These are phyloP conservation scores for Alectura lathami DNA, from an alignment of 2,113 vertebrate genomes.

Conservation along the genomic window DNA sequence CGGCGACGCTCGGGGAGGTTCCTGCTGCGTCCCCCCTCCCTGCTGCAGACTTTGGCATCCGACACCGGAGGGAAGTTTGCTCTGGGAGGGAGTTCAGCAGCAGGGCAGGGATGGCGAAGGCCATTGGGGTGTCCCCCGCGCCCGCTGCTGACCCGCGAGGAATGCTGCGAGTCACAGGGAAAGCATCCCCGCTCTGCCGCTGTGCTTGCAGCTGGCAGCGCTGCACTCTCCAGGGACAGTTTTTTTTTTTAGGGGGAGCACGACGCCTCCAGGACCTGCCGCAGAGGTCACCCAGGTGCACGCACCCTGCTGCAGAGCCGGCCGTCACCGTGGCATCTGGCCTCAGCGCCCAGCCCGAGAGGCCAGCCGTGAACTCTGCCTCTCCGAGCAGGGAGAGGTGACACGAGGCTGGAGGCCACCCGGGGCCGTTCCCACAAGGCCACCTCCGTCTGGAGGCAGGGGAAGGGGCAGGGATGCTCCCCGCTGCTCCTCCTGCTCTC, in stretches of 20 bases:
- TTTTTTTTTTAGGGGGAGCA: not conserved
- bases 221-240: not conserved
- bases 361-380: constrained; percentile 46
- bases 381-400: not conserved
- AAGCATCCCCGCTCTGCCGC: not conserved
- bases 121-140: not conserved
- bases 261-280: rapidly evolving
- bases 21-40: not conserved
- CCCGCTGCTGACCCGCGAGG: not conserved
- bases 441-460: not conserved
- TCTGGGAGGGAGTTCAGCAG: not conserved
- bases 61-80: rapidly evolving
- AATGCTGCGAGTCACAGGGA: constrained; percentile 47
- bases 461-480: not conserved
- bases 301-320: not conserved
- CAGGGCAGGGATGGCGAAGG: not conserved
- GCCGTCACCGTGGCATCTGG: not conserved
- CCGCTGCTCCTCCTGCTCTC: not conserved
- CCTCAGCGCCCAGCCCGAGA: not conserved
- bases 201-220: not conserved
- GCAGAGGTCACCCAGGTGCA: rapidly evolving
- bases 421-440: not conserved
- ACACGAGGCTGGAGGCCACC: constrained; percentile 5
- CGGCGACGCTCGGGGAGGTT: not conserved
- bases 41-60: not conserved